Evolutionary conservation across 2,888 invertebrate genomes (phyloP), one percentile per base, ranked within the genome.

Genomic region (Cheilosia variabilis): DNA sequence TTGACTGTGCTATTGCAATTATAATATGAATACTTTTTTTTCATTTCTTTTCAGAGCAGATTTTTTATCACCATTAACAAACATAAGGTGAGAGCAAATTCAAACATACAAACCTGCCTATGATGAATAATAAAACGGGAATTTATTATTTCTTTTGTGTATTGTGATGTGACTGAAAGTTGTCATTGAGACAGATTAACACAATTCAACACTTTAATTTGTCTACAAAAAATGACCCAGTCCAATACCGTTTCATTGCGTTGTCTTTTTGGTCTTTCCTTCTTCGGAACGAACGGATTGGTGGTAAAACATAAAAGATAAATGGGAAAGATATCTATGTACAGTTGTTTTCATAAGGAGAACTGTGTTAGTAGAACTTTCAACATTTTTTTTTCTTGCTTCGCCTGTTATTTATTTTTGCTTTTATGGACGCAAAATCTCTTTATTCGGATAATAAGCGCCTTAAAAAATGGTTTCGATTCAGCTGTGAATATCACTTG

Each of bases 291-390:
- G 9, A 41, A 78, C 22, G 17, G 62, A 62, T 50, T 15, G 50
- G 24, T 24, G 69, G 45, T 55, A 62, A 15, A n/a, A 53, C 47
- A 52, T 52, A 24, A 24, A 24, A 52, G 15, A 68, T 43, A 43
- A 34, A 27, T 53, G 19, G 22, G 17, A 76, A n/a, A 52, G 31
- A 41, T 43, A 22, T 9, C 6, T 9, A 27, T 52, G 13, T 6
- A 52, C 52, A 52, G 52, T 52, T 52, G 52, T 24, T 52, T 58
- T 52, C 55, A 31, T 62, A 73, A 17, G 10, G 10, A 31, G 57
- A 81, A 71, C 47, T 75, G 76, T 76, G 76, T 71, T 69, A 82
- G 60, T 82, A 71, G 71, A 76, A 76, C 71, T 60, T 77, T 15
- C 37, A 62, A 24, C 45, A 31, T 45, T 57, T 69, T 57, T 69